Evolutionary conservation across 2,113 vertebrate genomes (phyloP), one percentile per base, ranked within the genome.

Genomic region (Haemorhous mexicanus): DNA sequence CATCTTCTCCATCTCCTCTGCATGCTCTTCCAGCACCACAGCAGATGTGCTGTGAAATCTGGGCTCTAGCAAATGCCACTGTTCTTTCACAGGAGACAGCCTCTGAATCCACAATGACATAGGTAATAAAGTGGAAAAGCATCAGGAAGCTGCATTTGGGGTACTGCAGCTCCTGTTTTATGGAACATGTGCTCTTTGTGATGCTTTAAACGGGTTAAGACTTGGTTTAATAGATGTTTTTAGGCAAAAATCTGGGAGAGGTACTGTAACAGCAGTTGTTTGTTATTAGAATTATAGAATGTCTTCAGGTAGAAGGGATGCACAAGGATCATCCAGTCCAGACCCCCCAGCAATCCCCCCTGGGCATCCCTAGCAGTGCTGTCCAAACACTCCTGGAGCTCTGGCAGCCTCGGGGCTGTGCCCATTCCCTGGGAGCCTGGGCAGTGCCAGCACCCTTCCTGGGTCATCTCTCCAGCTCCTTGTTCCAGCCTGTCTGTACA

Each of bases 21-120:
- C 72, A 79, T 95, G 93, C 93, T 68, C 95, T 96, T 96, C 55
- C 94, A 97, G 96, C 95, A 91, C 58, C 30, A 20, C 6, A 21
- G 91, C 97, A 97, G 97, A 96, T 97, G 96, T 97, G 97, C 87
- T 94, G 96, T 95, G 92, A 97, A 97, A 96, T 97, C 96, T 95
- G 92, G 82, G 90, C 89, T 94, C 94, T 46, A 91, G 97, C 95
- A 97, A 96, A 95, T 96, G 96, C 97, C 94, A 94, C 93, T 93
- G 94, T 96, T 92, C 93, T 90, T 97, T 84, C 61, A 58, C 70
- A 68, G 90, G 95, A 95, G 89, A 96, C 96, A 92, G 93, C 70
- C 17, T 7, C 70, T 3, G 84, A 98, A 98, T 97, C 86, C 95
- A 96, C 93, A 96, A 94, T 95, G 90, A 97, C 94, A 66, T 14